These are phyloP conservation scores for Drosophila nebulosa DNA, from an alignment of 1,140 invertebrate genomes.

Conservation along the genomic window DNA sequence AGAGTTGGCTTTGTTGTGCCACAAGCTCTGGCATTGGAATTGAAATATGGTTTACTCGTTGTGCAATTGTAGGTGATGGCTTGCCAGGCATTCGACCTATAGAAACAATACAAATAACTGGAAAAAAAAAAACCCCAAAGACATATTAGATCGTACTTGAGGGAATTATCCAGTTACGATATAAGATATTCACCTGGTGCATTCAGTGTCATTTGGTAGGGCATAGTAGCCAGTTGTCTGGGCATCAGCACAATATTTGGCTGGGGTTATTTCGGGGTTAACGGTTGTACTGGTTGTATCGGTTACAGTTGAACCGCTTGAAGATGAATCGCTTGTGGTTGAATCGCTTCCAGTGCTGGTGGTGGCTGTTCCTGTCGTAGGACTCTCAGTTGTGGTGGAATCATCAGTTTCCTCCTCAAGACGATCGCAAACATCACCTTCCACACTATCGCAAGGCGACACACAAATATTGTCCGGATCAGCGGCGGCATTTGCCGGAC, in stretches of 20 bases:
- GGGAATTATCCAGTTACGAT: too few species aligned
- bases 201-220: constrained; percentile 55
- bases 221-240: constrained; percentile 41
- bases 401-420: constrained; percentile 3
- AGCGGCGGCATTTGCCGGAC: background rate
- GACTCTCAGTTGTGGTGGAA: background rate
- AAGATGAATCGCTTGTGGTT: background rate
- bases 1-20: constrained; percentile 17
- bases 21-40: constrained; percentile 20
- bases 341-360: background rate
- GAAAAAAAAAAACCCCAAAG: background rate
- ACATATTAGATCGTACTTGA: too few species aligned
- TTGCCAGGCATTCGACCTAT: constrained; percentile 3
- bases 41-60: constrained; percentile 33
- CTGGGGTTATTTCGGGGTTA: background rate
- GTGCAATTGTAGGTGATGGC: constrained; percentile 18
- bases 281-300: background rate
- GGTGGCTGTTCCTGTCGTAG: too few species aligned
- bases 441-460: background rate
- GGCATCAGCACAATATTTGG: constrained; percentile 13
- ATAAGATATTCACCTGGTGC: constrained; percentile 46
- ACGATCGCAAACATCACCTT: constrained; percentile 40
- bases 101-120: constrained; percentile 56
- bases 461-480: constrained; percentile 46
- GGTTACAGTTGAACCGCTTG: too few species aligned